Conservation (phyloP, 2,888 invertebrate species). For the Smittia aterrima region DNA sequence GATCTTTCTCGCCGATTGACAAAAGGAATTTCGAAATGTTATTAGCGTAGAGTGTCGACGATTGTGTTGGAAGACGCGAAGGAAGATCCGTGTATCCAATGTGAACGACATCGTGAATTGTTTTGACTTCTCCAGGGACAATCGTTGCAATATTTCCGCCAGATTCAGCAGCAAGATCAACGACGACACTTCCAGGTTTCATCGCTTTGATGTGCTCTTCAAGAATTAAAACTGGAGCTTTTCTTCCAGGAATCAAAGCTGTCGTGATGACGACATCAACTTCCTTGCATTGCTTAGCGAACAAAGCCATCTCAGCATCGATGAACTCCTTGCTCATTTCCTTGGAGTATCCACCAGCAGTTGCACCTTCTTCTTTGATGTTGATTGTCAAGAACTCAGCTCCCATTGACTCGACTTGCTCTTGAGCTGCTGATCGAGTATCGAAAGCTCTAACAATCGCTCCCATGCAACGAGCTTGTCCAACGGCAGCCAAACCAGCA, state of each 20-base stretch:
- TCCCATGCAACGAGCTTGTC: slow-evolving; percentile 84
- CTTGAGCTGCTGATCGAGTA: slow-evolving; percentile 77
- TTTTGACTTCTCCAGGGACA: slow-evolving; percentile 70
- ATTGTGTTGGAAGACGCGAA: slow-evolving; percentile 79
- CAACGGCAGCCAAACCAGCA: slow-evolving; percentile 77
- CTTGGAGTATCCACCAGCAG: slow-evolving; percentile 77
- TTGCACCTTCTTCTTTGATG: slow-evolving; percentile 67
- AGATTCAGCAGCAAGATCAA: slow-evolving; percentile 84
- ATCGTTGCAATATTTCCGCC: slow-evolving; percentile 86
- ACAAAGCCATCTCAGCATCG: slow-evolving; percentile 79
- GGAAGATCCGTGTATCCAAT: slow-evolving; percentile 83
- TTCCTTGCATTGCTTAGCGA: slow-evolving; percentile 80
- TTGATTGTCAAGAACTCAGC: slow-evolving; percentile 74
- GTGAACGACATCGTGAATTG: slow-evolving; percentile 77
- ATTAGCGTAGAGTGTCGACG: slow-evolving; percentile 84
- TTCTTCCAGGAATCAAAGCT: slow-evolving; percentile 83
- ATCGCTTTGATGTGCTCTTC: slow-evolving; percentile 55
- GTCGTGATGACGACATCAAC: slow-evolving; percentile 88
- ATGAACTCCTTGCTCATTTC: slow-evolving; percentile 85
- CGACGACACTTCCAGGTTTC: slow-evolving; percentile 86
- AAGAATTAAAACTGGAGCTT: slow-evolving; percentile 62
- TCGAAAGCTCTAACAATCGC: slow-evolving; percentile 87
- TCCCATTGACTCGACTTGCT: slow-evolving; percentile 83
- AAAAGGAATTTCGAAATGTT: slow-evolving; percentile 84
- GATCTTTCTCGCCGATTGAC: slow-evolving; percentile 60